Percentiles rank a stretch among this genome's conserved stretches.
Evolutionary conservation across 2,113 vertebrate species (phyloP).

Genomic region (Pomatorhinus ruficollis): DNA sequence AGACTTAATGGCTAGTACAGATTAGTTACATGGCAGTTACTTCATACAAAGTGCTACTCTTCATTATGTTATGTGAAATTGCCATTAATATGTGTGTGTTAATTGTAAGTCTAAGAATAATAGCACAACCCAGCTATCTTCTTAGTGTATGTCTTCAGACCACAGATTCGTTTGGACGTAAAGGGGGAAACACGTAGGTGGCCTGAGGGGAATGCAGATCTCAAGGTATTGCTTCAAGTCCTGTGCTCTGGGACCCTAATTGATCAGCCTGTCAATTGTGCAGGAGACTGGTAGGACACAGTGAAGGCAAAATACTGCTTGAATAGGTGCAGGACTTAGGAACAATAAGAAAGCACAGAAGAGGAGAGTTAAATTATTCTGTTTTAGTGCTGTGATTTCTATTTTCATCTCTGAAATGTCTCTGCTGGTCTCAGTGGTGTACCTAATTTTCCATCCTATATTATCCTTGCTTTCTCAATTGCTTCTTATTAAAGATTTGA

Average conservation of each 20-base stretch:
- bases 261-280: neutral
- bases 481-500: neutral
- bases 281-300: neutral
- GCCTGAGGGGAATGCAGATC: neutral
- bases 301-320: neutral
- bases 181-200: fast-evolving
- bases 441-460: neutral
- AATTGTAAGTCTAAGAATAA: neutral
- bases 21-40: neutral
- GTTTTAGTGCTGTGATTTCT: neutral
- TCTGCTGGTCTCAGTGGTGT: neutral
- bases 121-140: neutral
- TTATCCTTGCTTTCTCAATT: conserved; percentile 2
- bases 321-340: neutral
- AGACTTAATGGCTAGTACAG: neutral
- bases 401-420: neutral
- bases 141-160: neutral
- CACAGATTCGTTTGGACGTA: neutral
- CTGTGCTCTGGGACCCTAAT: neutral
- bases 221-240: neutral
- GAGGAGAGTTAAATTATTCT: neutral
- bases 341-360: neutral
- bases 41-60: neutral
- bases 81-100: neutral
- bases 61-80: neutral